These are phyloP conservation scores for Chymomyza caudatula DNA, from an alignment of 2,888 invertebrate genomes.

Conservation along the genomic window DNA sequence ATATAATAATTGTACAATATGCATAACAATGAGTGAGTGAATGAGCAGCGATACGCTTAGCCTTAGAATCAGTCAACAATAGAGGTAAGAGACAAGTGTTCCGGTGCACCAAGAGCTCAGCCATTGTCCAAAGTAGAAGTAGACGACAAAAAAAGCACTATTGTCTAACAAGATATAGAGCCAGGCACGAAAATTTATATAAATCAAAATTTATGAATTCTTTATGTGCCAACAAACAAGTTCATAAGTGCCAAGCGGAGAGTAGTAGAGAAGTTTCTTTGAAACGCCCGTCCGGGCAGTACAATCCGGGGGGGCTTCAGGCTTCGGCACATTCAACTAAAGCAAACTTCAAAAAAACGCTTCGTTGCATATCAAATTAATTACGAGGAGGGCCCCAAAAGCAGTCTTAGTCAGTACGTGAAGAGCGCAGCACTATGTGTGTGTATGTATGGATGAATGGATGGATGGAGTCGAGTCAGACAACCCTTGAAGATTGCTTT, in stretches of 20 bases:
- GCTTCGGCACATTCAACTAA: constrained; percentile 51
- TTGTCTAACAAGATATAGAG: constrained; percentile 43
- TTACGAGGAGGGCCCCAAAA: constrained; percentile 51
- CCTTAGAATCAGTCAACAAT: background rate
- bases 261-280: constrained; percentile 10
- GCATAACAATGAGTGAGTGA: constrained; percentile 57
- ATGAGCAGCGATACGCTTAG: background rate
- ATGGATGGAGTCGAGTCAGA: constrained; percentile 48
- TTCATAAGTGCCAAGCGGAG: constrained; percentile 10
- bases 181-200: constrained; percentile 51
- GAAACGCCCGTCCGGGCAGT: constrained; percentile 22
- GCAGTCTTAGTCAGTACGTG: constrained; percentile 18
- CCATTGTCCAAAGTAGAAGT: background rate
- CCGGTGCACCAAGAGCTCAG: constrained; percentile 34
- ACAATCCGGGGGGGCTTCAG: background rate
- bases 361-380: constrained; percentile 72
- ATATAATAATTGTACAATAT: constrained; percentile 69
- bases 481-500: constrained; percentile 71
- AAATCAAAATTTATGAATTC: constrained; percentile 67
- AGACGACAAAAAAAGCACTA: constrained; percentile 52
- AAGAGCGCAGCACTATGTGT: background rate
- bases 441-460: background rate
- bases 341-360: constrained; percentile 69
- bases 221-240: constrained; percentile 47
- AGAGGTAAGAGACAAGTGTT: constrained; percentile 49